Evolutionary conservation across 1,140 invertebrate genomes (phyloP).

Genomic region (Bemisia tabaci): DNA sequence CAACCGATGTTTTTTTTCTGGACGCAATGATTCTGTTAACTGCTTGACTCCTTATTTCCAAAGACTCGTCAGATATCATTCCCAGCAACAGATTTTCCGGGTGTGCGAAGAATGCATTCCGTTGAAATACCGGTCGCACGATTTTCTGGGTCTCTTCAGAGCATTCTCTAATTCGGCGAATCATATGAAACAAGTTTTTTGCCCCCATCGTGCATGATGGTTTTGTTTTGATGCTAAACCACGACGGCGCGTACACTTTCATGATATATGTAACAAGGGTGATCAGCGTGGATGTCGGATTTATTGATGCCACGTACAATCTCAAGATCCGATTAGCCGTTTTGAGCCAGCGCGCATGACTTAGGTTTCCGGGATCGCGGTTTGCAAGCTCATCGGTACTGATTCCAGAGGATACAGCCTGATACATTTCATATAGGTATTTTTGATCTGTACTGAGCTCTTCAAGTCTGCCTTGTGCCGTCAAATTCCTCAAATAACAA

Average conservation of each 20-base stretch:
- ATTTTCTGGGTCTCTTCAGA: slow-evolving; percentile 5
- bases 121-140: slow-evolving; percentile 20
- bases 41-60: slow-evolving; percentile 22
- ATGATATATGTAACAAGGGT: slow-evolving; percentile 17
- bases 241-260: slow-evolving; percentile 19
- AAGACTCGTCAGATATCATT: slow-evolving; percentile 24
- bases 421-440: slow-evolving; percentile 23
- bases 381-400: slow-evolving; percentile 17
- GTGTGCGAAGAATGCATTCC: slow-evolving; percentile 24
- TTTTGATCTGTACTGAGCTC: slow-evolving; percentile 25
- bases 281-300: slow-evolving; percentile 13
- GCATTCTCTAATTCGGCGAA: not conserved
- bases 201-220: slow-evolving; percentile 3
- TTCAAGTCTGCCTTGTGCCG: too few relatives aligned
- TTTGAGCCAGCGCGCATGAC: slow-evolving; percentile 21
- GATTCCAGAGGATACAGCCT: slow-evolving; percentile 12
- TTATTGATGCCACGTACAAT: slow-evolving; percentile 16
- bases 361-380: slow-evolving; percentile 16
- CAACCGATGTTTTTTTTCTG: not conserved
- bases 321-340: slow-evolving; percentile 21
- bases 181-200: not conserved
- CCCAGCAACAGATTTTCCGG: slow-evolving; percentile 27
- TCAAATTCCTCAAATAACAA: too few relatives aligned
- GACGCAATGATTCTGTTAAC: slow-evolving; percentile 19
- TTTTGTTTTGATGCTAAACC: slow-evolving; percentile 21